phyloP scores from a whole-genome alignment of 2,888 invertebrate genomes.

The Vannuccia rotundouncinata region DNA sequence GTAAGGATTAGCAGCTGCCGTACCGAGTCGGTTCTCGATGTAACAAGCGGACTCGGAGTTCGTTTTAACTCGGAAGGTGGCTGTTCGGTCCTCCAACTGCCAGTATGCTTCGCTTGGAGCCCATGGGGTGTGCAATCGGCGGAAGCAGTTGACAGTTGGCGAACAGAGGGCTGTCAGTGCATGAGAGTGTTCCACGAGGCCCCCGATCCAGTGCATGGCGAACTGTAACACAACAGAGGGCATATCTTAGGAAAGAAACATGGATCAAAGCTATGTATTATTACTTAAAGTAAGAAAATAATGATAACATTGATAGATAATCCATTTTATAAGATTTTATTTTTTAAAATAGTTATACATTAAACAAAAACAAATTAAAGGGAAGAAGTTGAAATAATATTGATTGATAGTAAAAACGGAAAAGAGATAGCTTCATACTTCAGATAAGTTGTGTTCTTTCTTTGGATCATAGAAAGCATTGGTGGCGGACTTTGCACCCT shows the following conservation, averaged over 20 bases:
- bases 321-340: too few relatives aligned
- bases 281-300: too few relatives aligned
- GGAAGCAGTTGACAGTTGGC: conserved; percentile 45
- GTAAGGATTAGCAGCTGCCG: conserved; percentile 43
- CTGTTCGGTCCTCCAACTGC: conserved; percentile 29
- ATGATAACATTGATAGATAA: too few relatives aligned
- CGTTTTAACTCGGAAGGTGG: conserved; percentile 33
- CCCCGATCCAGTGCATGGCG: conserved; percentile 43
- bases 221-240: conserved; percentile 1
- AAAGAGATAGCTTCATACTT: too few relatives aligned
- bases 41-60: neutral
- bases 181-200: conserved; percentile 42
- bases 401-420: too few relatives aligned
- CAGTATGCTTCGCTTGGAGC: conserved; percentile 35
- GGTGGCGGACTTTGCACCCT: conserved; percentile 3
- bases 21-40: conserved; percentile 43
- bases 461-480: neutral
- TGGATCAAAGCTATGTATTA: too few relatives aligned
- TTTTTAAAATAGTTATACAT: too few relatives aligned
- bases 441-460: neutral
- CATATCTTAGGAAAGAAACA: too few relatives aligned
- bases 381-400: too few relatives aligned
- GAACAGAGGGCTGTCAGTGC: conserved; percentile 43
- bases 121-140: conserved; percentile 41
- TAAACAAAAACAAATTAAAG: too few relatives aligned